phyloP scores from a whole-genome alignment of 2,888 invertebrate species.

The Athrips mouffetella region DNA sequence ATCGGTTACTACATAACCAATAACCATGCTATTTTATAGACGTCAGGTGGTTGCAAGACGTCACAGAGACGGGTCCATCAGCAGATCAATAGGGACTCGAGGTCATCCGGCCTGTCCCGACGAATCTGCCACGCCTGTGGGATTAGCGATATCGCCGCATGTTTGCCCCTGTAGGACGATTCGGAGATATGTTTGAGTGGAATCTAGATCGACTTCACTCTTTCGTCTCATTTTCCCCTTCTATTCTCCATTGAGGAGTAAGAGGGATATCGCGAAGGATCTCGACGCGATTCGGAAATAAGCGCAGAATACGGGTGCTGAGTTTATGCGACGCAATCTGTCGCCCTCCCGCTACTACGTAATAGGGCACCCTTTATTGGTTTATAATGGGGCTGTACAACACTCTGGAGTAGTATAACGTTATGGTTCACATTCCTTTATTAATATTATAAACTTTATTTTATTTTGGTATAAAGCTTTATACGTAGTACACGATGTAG shows the following conservation, averaged over 20 bases:
- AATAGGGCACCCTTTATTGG: slow-evolving; percentile 20
- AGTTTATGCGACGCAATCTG: slow-evolving; percentile 15
- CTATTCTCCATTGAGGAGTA: not conserved
- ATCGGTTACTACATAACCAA: no score
- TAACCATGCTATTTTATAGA: not conserved
- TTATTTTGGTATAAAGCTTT: no score
- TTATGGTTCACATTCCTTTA: not conserved
- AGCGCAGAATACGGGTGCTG: slow-evolving; percentile 3
- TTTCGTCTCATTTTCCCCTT: not conserved
- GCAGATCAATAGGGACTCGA: slow-evolving; percentile 70
- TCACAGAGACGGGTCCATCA: slow-evolving; percentile 53
- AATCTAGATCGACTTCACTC: not conserved
- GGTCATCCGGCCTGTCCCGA: slow-evolving; percentile 58
- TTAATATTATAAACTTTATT: no score
- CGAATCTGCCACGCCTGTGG: slow-evolving; percentile 45
- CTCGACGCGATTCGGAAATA: not conserved
- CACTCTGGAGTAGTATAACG: not conserved
- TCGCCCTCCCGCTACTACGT: slow-evolving; percentile 12
- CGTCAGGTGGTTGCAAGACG: slow-evolving; percentile 50
- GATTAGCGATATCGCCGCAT: slow-evolving; percentile 25
- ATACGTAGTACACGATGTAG: no score
- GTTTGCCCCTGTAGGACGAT: slow-evolving; percentile 7
- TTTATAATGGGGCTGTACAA: slow-evolving; percentile 33
- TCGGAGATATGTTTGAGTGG: not conserved
- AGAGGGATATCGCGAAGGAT: not conserved